Percentiles rank a stretch among this genome's conserved stretches.
phyloP scores from a whole-genome alignment of 2,888 invertebrate genomes.

The Herminia tarsipennalis region DNA sequence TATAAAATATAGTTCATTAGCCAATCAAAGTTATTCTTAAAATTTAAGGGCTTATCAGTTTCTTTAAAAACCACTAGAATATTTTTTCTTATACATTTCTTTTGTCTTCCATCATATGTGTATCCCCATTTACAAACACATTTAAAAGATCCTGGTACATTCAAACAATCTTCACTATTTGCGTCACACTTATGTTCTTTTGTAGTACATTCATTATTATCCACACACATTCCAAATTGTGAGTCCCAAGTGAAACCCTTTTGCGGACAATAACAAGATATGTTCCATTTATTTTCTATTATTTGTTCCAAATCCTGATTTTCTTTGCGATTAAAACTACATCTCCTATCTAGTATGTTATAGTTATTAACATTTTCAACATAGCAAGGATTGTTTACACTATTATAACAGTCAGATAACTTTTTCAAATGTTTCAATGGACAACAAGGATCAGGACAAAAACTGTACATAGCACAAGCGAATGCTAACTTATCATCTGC shows the following conservation, averaged over 20 bases:
- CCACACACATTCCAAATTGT: conserved; percentile 86
- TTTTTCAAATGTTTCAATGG: conserved; percentile 74
- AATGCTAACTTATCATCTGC: conserved; percentile 83
- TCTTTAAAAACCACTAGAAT: conserved; percentile 4
- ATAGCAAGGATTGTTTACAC: conserved; percentile 82
- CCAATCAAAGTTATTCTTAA: conserved; percentile 16
- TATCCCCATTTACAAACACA: conserved; percentile 84
- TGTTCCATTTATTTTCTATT: conserved; percentile 86
- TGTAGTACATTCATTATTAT: conserved; percentile 85
- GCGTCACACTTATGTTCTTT: conserved; percentile 67
- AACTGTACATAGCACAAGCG: conserved; percentile 87
- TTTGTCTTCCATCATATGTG: conserved; percentile 45
- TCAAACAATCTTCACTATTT: conserved; percentile 82
- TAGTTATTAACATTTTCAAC: conserved; percentile 51
- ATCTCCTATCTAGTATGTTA: conserved; percentile 32
- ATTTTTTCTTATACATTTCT: conserved; percentile 33
- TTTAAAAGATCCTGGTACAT: conserved; percentile 78
- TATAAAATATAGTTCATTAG: conserved; percentile 17
- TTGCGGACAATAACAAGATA: conserved; percentile 83
- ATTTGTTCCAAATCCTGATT: conserved; percentile 79
- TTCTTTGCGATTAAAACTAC: conserved; percentile 60
- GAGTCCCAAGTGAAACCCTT: conserved; percentile 85
- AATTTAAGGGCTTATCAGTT: background rate
- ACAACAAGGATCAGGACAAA: conserved; percentile 89
- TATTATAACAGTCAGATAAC: conserved; percentile 71